Evolutionary conservation across 2,888 invertebrate genomes (phyloP).

Genomic region (Xanthorhoe designata): DNA sequence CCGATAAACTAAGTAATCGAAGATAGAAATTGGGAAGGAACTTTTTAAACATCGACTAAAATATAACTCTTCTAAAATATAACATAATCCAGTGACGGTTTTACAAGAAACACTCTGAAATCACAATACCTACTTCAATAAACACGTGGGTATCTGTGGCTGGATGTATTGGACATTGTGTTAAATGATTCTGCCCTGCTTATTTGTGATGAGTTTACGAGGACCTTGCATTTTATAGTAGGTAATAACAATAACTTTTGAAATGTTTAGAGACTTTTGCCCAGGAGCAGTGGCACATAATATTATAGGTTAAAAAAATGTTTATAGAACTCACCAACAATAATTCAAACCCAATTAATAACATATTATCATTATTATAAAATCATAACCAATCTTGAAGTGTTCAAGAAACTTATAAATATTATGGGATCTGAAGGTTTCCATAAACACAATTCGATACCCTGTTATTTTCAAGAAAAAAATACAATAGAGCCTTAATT

Average conservation of each 20-base stretch:
- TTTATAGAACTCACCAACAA: neutral
- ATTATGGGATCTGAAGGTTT: neutral
- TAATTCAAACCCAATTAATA: too few species aligned
- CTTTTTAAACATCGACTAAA: too few species aligned
- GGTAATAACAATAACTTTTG: slow-evolving; percentile 10
- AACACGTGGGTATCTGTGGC: slow-evolving; percentile 16
- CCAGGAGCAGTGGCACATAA: too few species aligned
- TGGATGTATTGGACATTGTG: slow-evolving; percentile 24
- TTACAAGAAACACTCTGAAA: slow-evolving; percentile 1
- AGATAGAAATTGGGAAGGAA: too few species aligned
- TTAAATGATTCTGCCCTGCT: slow-evolving; percentile 29
- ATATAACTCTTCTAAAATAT: too few species aligned
- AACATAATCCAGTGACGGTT: too few species aligned
- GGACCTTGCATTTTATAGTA: slow-evolving; percentile 18
- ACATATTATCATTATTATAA: neutral
- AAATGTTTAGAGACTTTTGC: too few species aligned
- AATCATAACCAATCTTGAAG: neutral
- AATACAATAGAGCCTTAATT: slow-evolving; percentile 5
- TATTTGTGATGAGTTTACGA: slow-evolving; percentile 23
- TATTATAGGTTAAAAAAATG: too few species aligned
- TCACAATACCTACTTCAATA: slow-evolving; percentile 2
- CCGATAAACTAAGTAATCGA: too few species aligned
- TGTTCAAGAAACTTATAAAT: neutral
- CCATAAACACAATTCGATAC: neutral
- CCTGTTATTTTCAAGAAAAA: neutral